Conservation (phyloP, 2,888 invertebrate genomes). For the Dryobota labecula region DNA sequence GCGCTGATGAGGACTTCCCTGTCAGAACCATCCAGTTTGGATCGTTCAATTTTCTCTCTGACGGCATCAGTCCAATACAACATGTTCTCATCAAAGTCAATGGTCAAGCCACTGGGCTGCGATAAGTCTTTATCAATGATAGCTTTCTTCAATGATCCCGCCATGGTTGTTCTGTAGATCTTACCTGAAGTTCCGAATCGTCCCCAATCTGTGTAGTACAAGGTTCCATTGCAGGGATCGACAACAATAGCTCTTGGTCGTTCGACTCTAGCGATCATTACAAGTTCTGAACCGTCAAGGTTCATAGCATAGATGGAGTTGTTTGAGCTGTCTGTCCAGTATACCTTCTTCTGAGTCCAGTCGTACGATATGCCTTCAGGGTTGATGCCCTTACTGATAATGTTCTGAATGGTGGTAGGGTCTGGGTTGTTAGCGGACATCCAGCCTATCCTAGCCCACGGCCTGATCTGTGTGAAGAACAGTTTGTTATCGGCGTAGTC, state of each 20-base stretch:
- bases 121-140: constrained; percentile 97
- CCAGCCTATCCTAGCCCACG: constrained; percentile 96
- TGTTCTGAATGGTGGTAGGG: constrained; percentile 91
- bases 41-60: constrained; percentile 98
- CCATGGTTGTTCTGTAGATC: constrained; percentile 98
- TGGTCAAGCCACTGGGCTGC: constrained; percentile 98
- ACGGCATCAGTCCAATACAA: constrained; percentile 99
- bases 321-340: constrained; percentile 99
- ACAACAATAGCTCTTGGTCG: constrained; percentile 98
- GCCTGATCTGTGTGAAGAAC: constrained; percentile 98
- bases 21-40: constrained; percentile 96
- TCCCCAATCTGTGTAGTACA: constrained; percentile 99
- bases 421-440: constrained; percentile 94
- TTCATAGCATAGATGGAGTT: constrained; percentile 99
- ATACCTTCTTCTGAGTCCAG: constrained; percentile 99
- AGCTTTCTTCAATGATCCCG: constrained; percentile 96
- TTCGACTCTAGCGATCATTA: constrained; percentile 98
- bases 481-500: constrained; percentile 97
- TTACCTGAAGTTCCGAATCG: constrained; percentile 97
- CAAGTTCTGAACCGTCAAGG: constrained; percentile 95
- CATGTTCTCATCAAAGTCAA: constrained; percentile 98
- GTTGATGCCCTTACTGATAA: constrained; percentile 95
- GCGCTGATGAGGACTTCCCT: constrained; percentile 96
- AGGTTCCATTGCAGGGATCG: constrained; percentile 98
- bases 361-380: constrained; percentile 99